phyloP scores from a whole-genome alignment of 2,888 invertebrate genomes.

The Drosophila pegasa region DNA sequence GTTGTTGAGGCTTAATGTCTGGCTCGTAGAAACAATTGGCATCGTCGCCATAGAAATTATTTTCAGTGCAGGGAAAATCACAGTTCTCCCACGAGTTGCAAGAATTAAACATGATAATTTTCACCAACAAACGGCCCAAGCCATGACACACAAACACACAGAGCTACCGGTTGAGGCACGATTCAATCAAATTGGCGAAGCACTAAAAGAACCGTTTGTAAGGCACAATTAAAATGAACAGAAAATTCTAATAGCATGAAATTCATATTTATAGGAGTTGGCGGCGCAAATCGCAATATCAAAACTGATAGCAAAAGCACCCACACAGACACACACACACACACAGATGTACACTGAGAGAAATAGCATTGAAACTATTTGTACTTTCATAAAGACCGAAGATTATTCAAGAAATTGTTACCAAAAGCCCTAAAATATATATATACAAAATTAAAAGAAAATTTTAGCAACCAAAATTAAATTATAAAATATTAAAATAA shows the following conservation, averaged over 20 bases:
- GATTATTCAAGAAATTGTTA: too few species aligned
- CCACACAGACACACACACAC: slow-evolving; percentile 8
- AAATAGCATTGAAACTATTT: not conserved
- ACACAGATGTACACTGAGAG: slow-evolving; percentile 7
- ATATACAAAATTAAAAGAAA: not conserved
- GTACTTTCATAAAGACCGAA: not conserved
- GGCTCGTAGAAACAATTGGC: slow-evolving; percentile 44
- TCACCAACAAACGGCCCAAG: slow-evolving; percentile 18
- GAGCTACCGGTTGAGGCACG: slow-evolving; percentile 5
- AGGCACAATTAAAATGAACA: slow-evolving; percentile 68
- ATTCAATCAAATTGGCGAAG: not conserved
- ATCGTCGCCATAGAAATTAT: slow-evolving; percentile 65
- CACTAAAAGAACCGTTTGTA: slow-evolving; percentile 30
- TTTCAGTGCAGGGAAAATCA: slow-evolving; percentile 65
- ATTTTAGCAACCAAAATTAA: too few species aligned
- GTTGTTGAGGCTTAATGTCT: slow-evolving; percentile 47
- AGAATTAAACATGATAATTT: slow-evolving; percentile 56
- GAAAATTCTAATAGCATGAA: slow-evolving; percentile 62
- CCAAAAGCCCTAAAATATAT: too few species aligned
- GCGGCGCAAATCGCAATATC: slow-evolving; percentile 44
- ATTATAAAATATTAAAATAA: too few species aligned
- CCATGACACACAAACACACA: slow-evolving; percentile 42
- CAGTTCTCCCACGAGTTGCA: slow-evolving; percentile 65
- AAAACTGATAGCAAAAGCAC: slow-evolving; percentile 25
- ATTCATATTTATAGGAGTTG: slow-evolving; percentile 66